These are phyloP conservation scores for Xenus cinereus DNA, from an alignment of 2,113 vertebrate genomes.

Conservation along the genomic window DNA sequence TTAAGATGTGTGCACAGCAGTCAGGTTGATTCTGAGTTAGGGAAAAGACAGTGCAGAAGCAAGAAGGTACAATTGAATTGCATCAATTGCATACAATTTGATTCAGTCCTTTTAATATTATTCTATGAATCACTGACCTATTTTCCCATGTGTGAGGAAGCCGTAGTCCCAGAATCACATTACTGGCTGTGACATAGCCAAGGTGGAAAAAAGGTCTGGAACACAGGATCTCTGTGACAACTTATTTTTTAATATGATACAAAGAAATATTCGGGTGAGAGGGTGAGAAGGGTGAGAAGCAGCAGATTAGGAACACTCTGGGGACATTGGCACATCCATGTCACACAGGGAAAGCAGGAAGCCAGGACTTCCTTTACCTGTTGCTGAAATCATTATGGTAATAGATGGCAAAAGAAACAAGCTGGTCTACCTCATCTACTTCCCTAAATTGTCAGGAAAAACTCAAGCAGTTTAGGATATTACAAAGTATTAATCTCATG, in stretches of 20 bases:
- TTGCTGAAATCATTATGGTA: background rate
- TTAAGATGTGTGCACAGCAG: background rate
- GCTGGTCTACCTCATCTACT: background rate
- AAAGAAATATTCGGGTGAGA: background rate
- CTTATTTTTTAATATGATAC: background rate
- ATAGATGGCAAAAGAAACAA: background rate
- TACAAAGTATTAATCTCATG: background rate
- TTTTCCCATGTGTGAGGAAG: background rate
- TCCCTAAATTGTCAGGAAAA: slow-evolving; percentile 2
- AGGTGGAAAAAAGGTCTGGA: background rate
- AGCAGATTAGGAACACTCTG: background rate
- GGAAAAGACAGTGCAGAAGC: background rate
- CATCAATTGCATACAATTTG: background rate
- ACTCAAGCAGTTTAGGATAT: slow-evolving; percentile 9
- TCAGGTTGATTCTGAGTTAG: background rate
- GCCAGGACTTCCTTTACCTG: background rate
- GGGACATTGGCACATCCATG: background rate
- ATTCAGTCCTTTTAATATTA: background rate
- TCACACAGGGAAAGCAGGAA: background rate
- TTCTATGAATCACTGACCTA: background rate
- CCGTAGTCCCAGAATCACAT: background rate
- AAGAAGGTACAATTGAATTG: background rate
- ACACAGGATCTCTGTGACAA: background rate
- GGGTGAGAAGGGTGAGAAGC: background rate
- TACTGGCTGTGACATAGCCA: background rate